Evolutionary conservation across 2,113 vertebrate genomes (phyloP).

Genomic region (pig (Sus scrofa)): T2T-Sscrofa CM000820.6:46228001-46228500

Average conservation of each 20-base stretch:
- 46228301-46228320: neutral
- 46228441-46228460: neutral
- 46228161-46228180: neutral
- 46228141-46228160: neutral
- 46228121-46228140: neutral
- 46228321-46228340: neutral
- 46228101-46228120: neutral
- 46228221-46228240: neutral
- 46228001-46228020: neutral
- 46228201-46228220: neutral
- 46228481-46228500: neutral
- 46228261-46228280: neutral
- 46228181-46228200: neutral
- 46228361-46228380: neutral
- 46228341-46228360: neutral
- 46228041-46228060: neutral
- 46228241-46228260: neutral
- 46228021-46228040: neutral
- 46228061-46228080: neutral
- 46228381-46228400: neutral
- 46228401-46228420: neutral
- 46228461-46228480: neutral
- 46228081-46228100: neutral
- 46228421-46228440: neutral
- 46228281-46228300: neutral